Percentiles rank a stretch among this genome's conserved stretches.
Conservation (phyloP, 2,113 vertebrate species). For the Ariopsis seemanni region DNA sequence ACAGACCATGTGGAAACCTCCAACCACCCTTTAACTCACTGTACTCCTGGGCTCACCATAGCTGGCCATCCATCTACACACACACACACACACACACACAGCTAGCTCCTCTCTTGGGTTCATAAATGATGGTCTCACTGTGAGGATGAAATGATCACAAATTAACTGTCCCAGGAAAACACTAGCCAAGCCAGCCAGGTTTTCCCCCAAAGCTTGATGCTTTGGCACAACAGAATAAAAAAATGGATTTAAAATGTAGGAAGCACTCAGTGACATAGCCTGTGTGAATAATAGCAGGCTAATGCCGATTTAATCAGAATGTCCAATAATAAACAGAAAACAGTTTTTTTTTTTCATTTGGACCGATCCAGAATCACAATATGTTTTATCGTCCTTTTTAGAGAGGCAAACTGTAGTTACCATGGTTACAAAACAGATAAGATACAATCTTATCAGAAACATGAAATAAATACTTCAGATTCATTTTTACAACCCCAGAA, state of each 20-base stretch:
- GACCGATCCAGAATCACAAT: background rate
- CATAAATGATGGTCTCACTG: constrained; percentile 43
- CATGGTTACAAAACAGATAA: background rate
- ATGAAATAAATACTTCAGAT: too few relatives aligned
- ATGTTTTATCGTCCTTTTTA: background rate
- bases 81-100: constrained; percentile 22
- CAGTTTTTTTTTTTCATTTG: background rate
- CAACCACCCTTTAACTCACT: constrained; percentile 58
- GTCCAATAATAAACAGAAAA: constrained; percentile 5
- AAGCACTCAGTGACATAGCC: background rate
- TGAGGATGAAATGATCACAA: constrained; percentile 42
- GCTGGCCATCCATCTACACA: constrained; percentile 36
- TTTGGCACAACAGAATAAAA: constrained; percentile 18
- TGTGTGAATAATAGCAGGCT: background rate
- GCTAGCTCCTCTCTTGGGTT: constrained; percentile 2
- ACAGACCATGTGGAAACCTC: constrained; percentile 74
- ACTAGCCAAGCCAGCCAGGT: constrained; percentile 8
- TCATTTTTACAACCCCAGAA: too few relatives aligned
- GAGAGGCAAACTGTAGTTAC: background rate
- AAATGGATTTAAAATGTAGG: constrained; percentile 15
- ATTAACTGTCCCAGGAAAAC: constrained; percentile 27
- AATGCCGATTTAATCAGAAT: constrained; percentile 13
- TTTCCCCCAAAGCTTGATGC: background rate
- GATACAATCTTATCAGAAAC: too few relatives aligned
- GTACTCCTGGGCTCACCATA: constrained; percentile 39